Percentiles rank a stretch among this genome's conserved stretches.
These are phyloP conservation scores for Drosophila nannoptera DNA, from an alignment of 1,140 invertebrate species.

Conservation along the genomic window DNA sequence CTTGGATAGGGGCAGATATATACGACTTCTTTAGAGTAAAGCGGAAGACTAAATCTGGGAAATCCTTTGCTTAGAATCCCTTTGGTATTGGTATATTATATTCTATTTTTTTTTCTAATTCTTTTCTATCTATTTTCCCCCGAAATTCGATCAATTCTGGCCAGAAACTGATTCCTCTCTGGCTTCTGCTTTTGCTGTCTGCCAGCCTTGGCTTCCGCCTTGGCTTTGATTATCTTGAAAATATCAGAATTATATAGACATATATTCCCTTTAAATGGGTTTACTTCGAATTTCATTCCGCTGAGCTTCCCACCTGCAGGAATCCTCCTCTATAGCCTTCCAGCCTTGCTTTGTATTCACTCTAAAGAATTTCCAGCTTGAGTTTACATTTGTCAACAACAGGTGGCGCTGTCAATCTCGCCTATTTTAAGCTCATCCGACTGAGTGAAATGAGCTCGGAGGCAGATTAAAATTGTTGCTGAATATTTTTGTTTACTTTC, in stretches of 20 bases:
- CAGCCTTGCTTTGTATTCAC: background rate
- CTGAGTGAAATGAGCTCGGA: constrained; percentile 12
- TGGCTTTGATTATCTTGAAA: background rate
- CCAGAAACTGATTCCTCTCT: too few relatives aligned
- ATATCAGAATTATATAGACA: too few relatives aligned
- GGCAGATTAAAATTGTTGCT: constrained; percentile 17
- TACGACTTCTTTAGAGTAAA: too few relatives aligned
- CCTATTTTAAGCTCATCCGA: constrained; percentile 1
- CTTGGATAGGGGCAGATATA: too few relatives aligned
- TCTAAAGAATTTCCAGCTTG: too few relatives aligned
- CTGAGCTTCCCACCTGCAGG: too few relatives aligned
- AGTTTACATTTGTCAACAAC: background rate
- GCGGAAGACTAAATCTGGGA: background rate
- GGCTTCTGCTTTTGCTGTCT: background rate
- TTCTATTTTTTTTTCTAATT: background rate
- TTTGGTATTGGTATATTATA: too few relatives aligned
- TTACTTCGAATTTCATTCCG: too few relatives aligned
- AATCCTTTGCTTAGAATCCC: too few relatives aligned
- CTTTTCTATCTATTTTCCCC: background rate
- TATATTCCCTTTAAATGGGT: too few relatives aligned
- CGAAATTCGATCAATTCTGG: too few relatives aligned
- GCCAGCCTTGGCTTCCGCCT: too few relatives aligned
- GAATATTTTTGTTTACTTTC: constrained; percentile 26
- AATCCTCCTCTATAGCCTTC: background rate
- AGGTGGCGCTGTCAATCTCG: constrained; percentile 8